Conservation (phyloP, 2,888 invertebrate genomes). For the Volucella inflata region DNA sequence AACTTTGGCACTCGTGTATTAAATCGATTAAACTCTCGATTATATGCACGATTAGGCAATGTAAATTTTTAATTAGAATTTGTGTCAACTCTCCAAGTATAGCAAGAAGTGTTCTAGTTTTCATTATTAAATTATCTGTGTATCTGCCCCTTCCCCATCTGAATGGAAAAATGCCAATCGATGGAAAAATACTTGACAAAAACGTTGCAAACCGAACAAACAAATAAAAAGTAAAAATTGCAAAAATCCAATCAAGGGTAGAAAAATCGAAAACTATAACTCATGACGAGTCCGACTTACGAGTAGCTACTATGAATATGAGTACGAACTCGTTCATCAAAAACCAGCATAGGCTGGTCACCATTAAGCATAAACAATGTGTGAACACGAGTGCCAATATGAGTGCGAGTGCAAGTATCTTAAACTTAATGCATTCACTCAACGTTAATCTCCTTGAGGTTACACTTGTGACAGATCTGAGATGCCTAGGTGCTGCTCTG, state of each 20-base stretch:
- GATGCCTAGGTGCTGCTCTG: no score
- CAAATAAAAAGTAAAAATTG: conserved; percentile 29
- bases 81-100: conserved; percentile 56
- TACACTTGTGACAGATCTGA: conserved; percentile 26
- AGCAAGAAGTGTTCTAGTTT: conserved; percentile 38
- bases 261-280: conserved; percentile 41
- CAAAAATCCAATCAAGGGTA: conserved; percentile 68
- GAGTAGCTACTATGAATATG: no score
- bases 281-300: no score
- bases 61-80: conserved; percentile 66
- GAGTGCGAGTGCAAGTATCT: no score
- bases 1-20: conserved; percentile 42
- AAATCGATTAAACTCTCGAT: conserved; percentile 63
- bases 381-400: not conserved
- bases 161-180: conserved; percentile 27
- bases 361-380: conserved; percentile 59
- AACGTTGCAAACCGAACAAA: no score
- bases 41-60: conserved; percentile 65
- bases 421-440: conserved; percentile 38
- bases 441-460: conserved; percentile 63
- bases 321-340: not conserved
- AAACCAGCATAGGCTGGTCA: not conserved
- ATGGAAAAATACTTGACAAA: conserved; percentile 43
- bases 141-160: conserved; percentile 20
- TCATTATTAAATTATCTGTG: conserved; percentile 33